phyloP scores from a whole-genome alignment of 1,140 invertebrate species.

The Aporrectodea caliginosa region DNA sequence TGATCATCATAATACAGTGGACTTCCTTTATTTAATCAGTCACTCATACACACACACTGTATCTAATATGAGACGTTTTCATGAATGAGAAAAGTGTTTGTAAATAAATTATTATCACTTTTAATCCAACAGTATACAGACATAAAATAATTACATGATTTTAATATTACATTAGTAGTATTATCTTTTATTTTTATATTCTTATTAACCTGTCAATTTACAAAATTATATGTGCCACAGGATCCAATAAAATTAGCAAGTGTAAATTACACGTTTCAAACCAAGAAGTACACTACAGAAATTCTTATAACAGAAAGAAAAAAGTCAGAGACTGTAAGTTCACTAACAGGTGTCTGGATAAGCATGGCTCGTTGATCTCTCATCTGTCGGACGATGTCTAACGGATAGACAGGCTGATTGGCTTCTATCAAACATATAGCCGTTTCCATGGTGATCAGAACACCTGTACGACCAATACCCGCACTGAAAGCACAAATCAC shows the following conservation, averaged over 20 bases:
- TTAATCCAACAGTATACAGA: not conserved
- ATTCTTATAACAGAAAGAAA: not conserved
- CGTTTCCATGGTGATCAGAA: constrained; percentile 95
- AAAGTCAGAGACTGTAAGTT: constrained; percentile 25
- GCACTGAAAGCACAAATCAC: constrained; percentile 61
- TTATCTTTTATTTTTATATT: not conserved
- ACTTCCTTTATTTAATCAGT: too few relatives aligned
- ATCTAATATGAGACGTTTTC: too few relatives aligned
- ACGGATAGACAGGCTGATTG: constrained; percentile 89
- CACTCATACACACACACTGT: too few relatives aligned
- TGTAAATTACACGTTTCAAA: not conserved
- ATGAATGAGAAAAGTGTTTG: too few relatives aligned
- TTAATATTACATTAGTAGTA: not conserved
- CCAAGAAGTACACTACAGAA: not conserved
- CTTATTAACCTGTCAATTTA: not conserved
- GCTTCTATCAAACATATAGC: constrained; percentile 89
- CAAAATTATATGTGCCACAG: not conserved
- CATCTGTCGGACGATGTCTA: constrained; percentile 90
- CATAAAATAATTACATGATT: not conserved
- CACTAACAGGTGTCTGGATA: constrained; percentile 94
- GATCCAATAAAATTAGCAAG: too few relatives aligned
- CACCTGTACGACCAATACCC: constrained; percentile 93
- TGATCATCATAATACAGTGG: not conserved
- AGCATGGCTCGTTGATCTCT: constrained; percentile 94
- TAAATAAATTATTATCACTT: too few relatives aligned